A percentile compares a stretch with the other conserved stretches of the same genome.
Evolutionary conservation across 2,113 vertebrate genomes (phyloP).

Genomic region (Hiodon alosoides): DNA sequence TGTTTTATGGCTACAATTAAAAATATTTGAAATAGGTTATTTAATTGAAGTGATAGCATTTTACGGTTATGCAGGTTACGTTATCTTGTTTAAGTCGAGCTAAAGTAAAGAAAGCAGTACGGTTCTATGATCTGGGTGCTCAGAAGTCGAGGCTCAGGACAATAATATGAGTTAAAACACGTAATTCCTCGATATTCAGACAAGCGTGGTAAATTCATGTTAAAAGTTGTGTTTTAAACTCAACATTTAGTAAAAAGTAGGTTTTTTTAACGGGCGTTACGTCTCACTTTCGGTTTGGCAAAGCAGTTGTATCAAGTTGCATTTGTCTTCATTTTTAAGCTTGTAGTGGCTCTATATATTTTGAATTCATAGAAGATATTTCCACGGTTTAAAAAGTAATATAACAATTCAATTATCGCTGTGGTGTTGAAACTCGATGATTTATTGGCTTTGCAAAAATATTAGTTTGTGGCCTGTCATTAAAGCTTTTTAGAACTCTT

Average conservation of each 20-base stretch:
- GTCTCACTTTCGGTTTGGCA: constrained; percentile 22
- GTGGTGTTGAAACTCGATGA: not conserved
- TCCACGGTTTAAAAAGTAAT: not conserved
- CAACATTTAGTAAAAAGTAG: not conserved
- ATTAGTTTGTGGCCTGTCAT: not conserved
- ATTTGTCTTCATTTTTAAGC: not conserved
- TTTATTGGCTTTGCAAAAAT: not conserved
- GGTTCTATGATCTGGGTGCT: not conserved
- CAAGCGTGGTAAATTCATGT: too few species aligned
- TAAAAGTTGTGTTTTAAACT: not conserved
- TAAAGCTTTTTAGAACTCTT: too few species aligned
- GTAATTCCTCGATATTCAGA: too few species aligned
- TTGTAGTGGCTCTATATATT: not conserved
- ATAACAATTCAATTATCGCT: not conserved
- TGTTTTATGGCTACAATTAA: not conserved
- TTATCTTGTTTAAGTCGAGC: not conserved
- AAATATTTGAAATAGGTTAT: not conserved
- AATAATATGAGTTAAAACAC: not conserved
- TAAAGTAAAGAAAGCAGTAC: constrained; percentile 1
- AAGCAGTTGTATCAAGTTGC: constrained; percentile 10
- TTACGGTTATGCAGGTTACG: not conserved
- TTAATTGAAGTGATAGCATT: not conserved
- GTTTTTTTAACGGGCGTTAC: not conserved
- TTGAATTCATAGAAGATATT: not conserved
- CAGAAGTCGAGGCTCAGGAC: not conserved